phyloP scores from a whole-genome alignment of 35 echinoderm and acorn worm genomes.

The Patiria miniata region DNA sequence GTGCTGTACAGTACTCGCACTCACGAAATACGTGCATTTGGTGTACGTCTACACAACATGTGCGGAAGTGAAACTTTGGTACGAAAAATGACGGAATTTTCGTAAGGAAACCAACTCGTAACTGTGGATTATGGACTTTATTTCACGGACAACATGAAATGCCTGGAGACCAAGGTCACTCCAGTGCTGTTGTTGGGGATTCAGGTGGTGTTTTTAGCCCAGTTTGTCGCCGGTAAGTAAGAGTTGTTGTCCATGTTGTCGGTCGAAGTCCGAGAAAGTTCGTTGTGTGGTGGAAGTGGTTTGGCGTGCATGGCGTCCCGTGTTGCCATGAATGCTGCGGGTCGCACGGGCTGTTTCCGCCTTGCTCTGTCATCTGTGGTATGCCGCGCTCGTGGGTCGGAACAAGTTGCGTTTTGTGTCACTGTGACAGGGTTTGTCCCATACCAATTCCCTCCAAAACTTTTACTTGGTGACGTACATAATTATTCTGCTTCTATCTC shows the following conservation, averaged over 20 bases:
- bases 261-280: not conserved
- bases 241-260: not conserved
- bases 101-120: not conserved
- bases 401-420: no score
- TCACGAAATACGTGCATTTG: no score
- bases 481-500: no score
- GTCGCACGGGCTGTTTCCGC: not conserved
- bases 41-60: not conserved
- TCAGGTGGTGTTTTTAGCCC: not conserved
- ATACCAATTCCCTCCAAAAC: no score
- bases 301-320: not conserved
- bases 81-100: not conserved
- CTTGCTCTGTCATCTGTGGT: not conserved
- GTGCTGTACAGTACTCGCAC: no score
- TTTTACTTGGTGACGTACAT: no score
- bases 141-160: conserved; percentile 12
- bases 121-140: not conserved
- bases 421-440: no score
- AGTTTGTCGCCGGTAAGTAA: conserved; percentile 17
- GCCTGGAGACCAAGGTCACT: conserved; percentile 8
- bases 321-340: not conserved
- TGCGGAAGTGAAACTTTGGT: conserved; percentile 6
- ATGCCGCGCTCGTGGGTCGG: no score
- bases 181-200: conserved; percentile 11
- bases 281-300: not conserved